A percentile compares a stretch with the other conserved stretches of the same genome.
These are phyloP conservation scores for Scyliorhinus canicula DNA, from an alignment of 2,797 vertebrate species.

Conservation along the genomic window DNA sequence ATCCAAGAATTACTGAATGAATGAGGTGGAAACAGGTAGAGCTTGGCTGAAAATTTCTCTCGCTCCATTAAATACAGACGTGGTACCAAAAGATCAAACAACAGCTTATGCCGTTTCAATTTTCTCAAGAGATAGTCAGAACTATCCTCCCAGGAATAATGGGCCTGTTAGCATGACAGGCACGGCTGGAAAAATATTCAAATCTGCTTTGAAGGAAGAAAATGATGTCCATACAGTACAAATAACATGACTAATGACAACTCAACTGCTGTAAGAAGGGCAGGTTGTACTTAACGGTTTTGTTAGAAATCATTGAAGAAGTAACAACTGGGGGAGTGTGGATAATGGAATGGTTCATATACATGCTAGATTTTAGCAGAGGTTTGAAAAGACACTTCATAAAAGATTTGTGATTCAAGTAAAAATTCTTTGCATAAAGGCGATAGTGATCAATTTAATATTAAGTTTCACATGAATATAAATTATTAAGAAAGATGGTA, in stretches of 20 bases:
- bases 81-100: background rate
- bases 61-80: conserved; percentile 2
- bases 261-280: background rate
- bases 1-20: conserved; percentile 33
- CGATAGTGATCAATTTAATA: background rate
- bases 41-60: conserved; percentile 16
- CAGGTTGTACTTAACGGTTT: background rate
- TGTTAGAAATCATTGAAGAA: background rate
- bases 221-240: background rate
- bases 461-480: background rate
- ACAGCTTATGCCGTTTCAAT: background rate
- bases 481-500: background rate
- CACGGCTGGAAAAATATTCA: background rate
- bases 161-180: background rate
- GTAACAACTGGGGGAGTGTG: background rate
- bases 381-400: background rate
- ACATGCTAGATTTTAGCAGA: background rate
- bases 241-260: background rate
- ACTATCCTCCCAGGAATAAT: background rate
- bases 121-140: background rate
- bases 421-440: background rate
- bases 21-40: conserved; percentile 29
- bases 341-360: too few species aligned
- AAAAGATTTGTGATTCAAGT: background rate
- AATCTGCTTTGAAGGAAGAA: background rate